These are phyloP conservation scores for Dipodomys stephensi DNA, from an alignment of 2,113 vertebrate genomes.

Conservation along the genomic window DNA sequence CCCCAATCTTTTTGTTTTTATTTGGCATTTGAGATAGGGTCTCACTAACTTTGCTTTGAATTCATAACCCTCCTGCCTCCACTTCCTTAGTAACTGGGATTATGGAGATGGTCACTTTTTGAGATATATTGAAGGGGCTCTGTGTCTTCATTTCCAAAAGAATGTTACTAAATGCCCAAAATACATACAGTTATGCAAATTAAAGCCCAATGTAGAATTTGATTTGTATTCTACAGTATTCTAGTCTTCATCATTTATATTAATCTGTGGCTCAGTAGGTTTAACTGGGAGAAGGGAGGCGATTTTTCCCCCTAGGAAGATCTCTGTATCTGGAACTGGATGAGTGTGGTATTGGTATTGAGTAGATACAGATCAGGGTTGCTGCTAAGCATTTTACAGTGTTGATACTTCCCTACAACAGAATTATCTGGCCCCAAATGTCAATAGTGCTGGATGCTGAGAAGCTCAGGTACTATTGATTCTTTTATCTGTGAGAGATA, in stretches of 20 bases:
- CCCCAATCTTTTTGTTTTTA: too few species aligned
- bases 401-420: background rate
- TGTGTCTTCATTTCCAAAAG: background rate
- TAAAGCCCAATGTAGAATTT: conserved; percentile 22
- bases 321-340: background rate
- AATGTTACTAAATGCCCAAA: background rate
- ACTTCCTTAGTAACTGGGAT: too few species aligned
- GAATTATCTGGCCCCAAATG: background rate
- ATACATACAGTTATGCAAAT: conserved; percentile 52
- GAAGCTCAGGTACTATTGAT: background rate
- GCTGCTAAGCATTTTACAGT: background rate
- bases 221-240: background rate
- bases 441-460: background rate
- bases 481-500: background rate
- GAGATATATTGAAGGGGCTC: conserved; percentile 39
- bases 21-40: too few species aligned
- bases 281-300: background rate
- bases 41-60: too few species aligned
- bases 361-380: background rate
- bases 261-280: background rate
- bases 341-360: background rate
- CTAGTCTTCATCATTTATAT: conserved; percentile 9
- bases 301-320: background rate
- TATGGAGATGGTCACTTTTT: too few species aligned
- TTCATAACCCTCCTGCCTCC: too few species aligned